These are phyloP conservation scores for Musca domestica DNA, from an alignment of 1,140 invertebrate genomes.

Conservation along the genomic window DNA sequence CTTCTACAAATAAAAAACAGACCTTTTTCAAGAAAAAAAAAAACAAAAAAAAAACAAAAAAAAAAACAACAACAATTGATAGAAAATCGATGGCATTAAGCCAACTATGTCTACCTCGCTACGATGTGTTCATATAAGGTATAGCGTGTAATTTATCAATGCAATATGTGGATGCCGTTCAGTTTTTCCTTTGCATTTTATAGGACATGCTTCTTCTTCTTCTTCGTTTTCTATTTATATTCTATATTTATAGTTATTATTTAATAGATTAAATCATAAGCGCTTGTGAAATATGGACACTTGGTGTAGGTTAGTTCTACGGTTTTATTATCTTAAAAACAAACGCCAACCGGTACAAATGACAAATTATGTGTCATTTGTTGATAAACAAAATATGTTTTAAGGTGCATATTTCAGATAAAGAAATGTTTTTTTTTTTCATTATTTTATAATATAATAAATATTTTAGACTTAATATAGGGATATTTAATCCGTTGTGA, in stretches of 20 bases:
- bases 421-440: too few species aligned
- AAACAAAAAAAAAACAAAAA: neutral
- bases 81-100: constrained; percentile 7
- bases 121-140: too few species aligned
- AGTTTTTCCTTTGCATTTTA: neutral
- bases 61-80: neutral
- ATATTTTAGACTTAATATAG: too few species aligned
- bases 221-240: constrained; percentile 8
- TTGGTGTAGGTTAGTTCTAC: constrained; percentile 10
- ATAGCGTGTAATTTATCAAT: too few species aligned
- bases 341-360: neutral
- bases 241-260: constrained; percentile 21
- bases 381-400: too few species aligned
- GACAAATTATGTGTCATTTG: too few species aligned
- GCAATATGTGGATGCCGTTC: too few species aligned
- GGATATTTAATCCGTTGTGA: too few species aligned
- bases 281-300: neutral
- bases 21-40: too few species aligned
- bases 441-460: too few species aligned
- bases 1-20: too few species aligned
- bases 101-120: neutral
- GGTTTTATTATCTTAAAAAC: neutral
- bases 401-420: too few species aligned
- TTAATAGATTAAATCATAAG: constrained; percentile 20
- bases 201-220: neutral